Conservation (phyloP, 2,888 invertebrate species). For the Pyrgus malvae region DNA sequence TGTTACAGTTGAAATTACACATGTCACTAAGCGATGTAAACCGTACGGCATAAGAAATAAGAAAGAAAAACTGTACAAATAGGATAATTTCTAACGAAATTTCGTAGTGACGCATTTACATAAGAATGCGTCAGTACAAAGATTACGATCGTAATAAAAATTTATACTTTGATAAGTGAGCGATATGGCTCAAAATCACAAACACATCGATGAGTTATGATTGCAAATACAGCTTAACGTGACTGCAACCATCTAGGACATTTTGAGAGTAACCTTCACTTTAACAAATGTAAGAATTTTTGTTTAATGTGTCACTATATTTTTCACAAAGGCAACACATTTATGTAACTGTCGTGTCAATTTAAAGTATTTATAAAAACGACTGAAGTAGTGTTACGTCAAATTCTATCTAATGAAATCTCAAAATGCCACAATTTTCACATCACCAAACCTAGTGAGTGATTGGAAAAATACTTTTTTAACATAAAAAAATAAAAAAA, state of each 20-base stretch:
- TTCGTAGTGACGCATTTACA: constrained; percentile 26
- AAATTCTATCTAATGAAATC: too few species aligned
- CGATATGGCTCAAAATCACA: constrained; percentile 30
- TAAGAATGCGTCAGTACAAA: constrained; percentile 21
- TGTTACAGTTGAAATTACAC: constrained; percentile 48
- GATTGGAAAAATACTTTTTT: too few species aligned
- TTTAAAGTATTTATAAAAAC: too few species aligned
- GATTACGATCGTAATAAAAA: constrained; percentile 22
- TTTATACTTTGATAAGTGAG: constrained; percentile 14
- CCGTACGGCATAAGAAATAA: constrained; percentile 43
- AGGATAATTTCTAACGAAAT: constrained; percentile 43
- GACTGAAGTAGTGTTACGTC: too few species aligned
- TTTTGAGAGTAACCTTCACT: not conserved
- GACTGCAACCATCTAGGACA: constrained; percentile 13
- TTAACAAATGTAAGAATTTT: too few species aligned
- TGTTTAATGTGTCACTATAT: too few species aligned
- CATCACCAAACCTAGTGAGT: too few species aligned
- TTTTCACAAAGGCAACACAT: too few species aligned
- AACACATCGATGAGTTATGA: constrained; percentile 34
- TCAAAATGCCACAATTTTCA: too few species aligned
- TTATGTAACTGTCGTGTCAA: too few species aligned
- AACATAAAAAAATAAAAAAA: too few species aligned
- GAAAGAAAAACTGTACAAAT: constrained; percentile 32
- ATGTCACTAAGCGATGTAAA: constrained; percentile 44
- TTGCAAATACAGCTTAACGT: constrained; percentile 27